phyloP scores from a whole-genome alignment of 1,140 invertebrate species.

The Reticulitermes speratus region DNA sequence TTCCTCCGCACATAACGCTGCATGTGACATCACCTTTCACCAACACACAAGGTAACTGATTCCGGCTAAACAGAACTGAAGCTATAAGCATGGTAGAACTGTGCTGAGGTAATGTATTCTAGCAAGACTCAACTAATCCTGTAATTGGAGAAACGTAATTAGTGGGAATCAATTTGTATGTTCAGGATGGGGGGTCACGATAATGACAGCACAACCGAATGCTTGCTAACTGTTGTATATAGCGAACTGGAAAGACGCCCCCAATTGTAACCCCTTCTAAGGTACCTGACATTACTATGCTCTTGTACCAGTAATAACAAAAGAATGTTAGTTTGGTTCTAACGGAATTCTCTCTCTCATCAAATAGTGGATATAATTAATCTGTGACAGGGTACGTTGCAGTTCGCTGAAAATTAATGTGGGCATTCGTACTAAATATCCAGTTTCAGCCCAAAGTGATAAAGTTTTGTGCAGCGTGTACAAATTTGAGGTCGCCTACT shows the following conservation, averaged over 20 bases:
- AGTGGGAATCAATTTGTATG: conserved; percentile 12
- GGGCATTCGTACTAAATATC: neutral
- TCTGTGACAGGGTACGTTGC: neutral
- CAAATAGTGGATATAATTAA: neutral
- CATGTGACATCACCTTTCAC: no score
- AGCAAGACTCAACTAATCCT: neutral
- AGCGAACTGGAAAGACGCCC: neutral
- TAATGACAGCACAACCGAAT: neutral
- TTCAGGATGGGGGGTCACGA: neutral
- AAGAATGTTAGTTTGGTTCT: neutral
- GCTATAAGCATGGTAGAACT: neutral
- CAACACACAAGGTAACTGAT: no score
- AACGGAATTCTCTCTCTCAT: neutral
- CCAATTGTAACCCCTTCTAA: neutral
- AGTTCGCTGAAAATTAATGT: neutral
- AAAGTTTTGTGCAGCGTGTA: neutral
- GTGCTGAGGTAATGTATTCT: neutral
- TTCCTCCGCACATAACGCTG: no score
- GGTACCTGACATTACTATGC: neutral
- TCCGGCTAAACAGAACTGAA: neutral
- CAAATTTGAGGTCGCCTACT: no score
- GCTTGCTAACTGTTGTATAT: neutral
- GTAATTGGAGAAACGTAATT: conserved; percentile 10
- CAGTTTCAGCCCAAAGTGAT: neutral
- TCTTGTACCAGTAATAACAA: neutral